phyloP scores from a whole-genome alignment of 2,113 vertebrate species.

The Anolis sagrei region DNA sequence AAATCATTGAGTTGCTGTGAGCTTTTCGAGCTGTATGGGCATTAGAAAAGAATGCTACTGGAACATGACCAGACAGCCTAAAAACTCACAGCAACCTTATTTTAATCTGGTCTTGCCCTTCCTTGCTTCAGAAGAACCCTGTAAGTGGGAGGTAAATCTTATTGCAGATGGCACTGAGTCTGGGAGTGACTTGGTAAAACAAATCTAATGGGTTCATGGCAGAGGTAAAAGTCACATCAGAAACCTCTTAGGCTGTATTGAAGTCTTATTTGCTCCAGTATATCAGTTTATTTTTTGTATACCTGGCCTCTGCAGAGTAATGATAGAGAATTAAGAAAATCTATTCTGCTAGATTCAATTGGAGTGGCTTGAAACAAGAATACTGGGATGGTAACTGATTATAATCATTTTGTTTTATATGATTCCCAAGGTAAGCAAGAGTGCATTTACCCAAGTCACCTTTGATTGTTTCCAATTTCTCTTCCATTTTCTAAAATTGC shows the following conservation, averaged over 20 bases:
- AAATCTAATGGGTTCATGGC: not conserved
- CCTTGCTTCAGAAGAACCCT: not conserved
- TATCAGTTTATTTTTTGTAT: not conserved
- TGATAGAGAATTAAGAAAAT: not conserved
- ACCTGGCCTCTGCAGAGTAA: not conserved
- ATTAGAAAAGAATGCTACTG: no score
- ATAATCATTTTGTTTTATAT: not conserved
- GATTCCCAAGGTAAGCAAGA: not conserved
- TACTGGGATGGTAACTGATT: not conserved
- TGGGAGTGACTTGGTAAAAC: not conserved
- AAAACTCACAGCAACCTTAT: no score
- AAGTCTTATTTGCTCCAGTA: not conserved
- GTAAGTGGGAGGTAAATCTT: not conserved
- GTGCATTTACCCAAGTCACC: not conserved
- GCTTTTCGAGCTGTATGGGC: no score
- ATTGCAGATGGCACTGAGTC: not conserved
- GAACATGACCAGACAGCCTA: no score
- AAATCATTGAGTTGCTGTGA: no score
- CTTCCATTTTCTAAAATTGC: not conserved
- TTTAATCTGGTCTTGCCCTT: no score
- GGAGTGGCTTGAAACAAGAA: not conserved
- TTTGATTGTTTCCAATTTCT: not conserved
- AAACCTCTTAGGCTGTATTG: not conserved
- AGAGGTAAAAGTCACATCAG: not conserved
- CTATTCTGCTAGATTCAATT: not conserved